Evolutionary conservation across 1,140 invertebrate species (phyloP), one percentile per base, ranked within the genome.

Genomic region (Hestina assimilis): DNA sequence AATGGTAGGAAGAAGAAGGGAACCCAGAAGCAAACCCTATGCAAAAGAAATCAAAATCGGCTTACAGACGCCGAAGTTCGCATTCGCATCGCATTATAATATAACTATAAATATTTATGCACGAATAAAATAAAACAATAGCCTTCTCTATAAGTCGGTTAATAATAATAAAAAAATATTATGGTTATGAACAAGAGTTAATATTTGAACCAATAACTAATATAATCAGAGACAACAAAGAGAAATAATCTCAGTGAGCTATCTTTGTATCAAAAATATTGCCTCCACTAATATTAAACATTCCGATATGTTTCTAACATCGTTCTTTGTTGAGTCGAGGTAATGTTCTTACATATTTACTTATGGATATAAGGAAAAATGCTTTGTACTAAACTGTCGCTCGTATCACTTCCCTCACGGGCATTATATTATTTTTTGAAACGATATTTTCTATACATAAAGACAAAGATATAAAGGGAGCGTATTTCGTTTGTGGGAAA

Each of bases 331-430:
- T 47, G 53, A 56, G 53, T 47, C 53, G 53, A 56, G 42, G 53
- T 56, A 56, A 56, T 56, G 42, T 45, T 56, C 53, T 56, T 46
- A 54, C 52, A 56, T 48, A 56, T 51, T 51, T 48, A 60, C 50
- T 42, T 51, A 28, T 31, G 41, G 41, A 52, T 63, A 57, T 45
- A 21, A 53, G 58, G 51, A 59, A 55, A 58, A 64, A 56, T 64
- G 56, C 57, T 64, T 59, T 59, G 57, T 64, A 50, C 52, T 15
- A 59, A 64, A 60, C 52, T 59, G 62, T 64, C 62, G 56, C 48
- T 59, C 43, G 51, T 45, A 43, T 64, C 47, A 29, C 23, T 38
- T 56, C 35, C 53, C 61, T 42, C 33, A 33, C 46, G 48, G 56
- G 62, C 23, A 50, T 54, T 59, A 58, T 58, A 64, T 64, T 59